Conservation (phyloP, 1,140 invertebrate genomes). For the Zaprionus vittiger region DNA sequence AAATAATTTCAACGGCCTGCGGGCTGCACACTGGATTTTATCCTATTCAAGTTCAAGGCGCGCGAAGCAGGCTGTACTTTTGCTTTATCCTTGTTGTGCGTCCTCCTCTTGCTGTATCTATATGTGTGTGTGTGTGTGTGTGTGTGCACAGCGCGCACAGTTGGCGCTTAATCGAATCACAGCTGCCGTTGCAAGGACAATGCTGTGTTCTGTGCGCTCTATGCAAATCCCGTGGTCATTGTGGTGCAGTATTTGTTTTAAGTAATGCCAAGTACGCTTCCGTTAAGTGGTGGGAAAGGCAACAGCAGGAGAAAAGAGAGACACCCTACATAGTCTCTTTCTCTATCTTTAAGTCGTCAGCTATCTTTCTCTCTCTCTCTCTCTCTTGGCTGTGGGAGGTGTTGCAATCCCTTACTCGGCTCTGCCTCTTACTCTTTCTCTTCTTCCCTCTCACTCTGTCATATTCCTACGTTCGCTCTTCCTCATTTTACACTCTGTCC, state of each 20-base stretch:
- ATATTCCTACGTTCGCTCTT: no score
- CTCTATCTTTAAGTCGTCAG: not conserved
- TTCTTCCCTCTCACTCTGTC: not conserved
- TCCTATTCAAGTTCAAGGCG: constrained; percentile 43
- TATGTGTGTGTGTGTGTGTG: not conserved
- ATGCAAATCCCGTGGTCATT: constrained; percentile 68
- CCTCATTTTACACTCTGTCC: no score
- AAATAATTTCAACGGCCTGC: constrained; percentile 1
- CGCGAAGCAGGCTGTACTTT: constrained; percentile 6
- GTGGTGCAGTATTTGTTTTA: constrained; percentile 44
- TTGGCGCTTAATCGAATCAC: constrained; percentile 58
- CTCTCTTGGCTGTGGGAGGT: not conserved
- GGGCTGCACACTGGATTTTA: not conserved
- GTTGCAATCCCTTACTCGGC: not conserved
- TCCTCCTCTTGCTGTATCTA: not conserved
- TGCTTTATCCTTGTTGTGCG: constrained; percentile 20
- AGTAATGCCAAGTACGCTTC: constrained; percentile 40
- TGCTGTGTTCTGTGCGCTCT: constrained; percentile 51
- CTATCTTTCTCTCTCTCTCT: not conserved
- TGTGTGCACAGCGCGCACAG: not conserved
- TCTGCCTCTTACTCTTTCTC: not conserved
- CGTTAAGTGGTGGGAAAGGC: not conserved
- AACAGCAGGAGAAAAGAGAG: not conserved
- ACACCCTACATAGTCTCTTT: not conserved
- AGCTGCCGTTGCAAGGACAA: constrained; percentile 61